These are phyloP conservation scores for Oreochromis mossambicus DNA, from an alignment of 2,797 vertebrate species.

Conservation along the genomic window DNA sequence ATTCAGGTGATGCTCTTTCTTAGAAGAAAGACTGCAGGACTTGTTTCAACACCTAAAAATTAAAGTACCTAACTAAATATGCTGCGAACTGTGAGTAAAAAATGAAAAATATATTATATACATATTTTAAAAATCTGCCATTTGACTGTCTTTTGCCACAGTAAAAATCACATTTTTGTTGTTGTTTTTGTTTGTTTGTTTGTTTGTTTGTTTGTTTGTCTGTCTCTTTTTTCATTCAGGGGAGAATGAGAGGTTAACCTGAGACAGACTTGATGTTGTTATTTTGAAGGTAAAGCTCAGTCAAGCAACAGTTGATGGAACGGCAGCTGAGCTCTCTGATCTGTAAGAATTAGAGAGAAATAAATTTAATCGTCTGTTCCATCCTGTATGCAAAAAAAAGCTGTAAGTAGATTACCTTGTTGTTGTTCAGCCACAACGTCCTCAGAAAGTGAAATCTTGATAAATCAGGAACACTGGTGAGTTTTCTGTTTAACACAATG, in stretches of 20 bases:
- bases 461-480: constrained; percentile 73
- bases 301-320: constrained; percentile 74
- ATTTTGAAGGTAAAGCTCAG: constrained; percentile 81
- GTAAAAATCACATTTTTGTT: rapidly evolving
- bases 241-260: constrained; percentile 47
- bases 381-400: neutral
- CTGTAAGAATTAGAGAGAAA: constrained; percentile 55
- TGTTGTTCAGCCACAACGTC: constrained; percentile 81
- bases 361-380: rapidly evolving
- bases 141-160: rapidly evolving
- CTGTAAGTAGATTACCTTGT: constrained; percentile 63
- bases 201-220: neutral
- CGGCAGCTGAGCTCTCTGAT: constrained; percentile 74
- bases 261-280: constrained; percentile 77
- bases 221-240: neutral
- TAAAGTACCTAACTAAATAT: neutral
- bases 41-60: neutral
- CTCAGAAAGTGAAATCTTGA: constrained; percentile 75
- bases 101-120: neutral
- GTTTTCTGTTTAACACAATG: constrained; percentile 55
- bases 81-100: neutral
- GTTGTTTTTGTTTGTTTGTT: neutral
- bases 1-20: neutral
- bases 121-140: rapidly evolving
- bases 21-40: neutral